Base-by-base conservation (phyloP, 2,888 invertebrate genomes). In the Chymomyza procnemis region DNA sequence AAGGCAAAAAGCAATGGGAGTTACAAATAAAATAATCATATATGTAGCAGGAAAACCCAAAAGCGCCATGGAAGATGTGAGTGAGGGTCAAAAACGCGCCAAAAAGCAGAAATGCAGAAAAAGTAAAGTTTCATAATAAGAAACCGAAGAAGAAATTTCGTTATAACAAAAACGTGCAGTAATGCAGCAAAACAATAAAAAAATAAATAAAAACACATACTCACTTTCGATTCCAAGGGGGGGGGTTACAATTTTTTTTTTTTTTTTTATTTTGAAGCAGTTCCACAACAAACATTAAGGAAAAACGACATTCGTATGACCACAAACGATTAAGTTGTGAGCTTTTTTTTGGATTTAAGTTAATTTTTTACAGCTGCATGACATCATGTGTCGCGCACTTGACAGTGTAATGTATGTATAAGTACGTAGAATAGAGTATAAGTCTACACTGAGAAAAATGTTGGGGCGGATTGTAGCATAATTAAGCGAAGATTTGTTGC, bases 21-120 rank as follows among this genome's bases (percentile, higher is more conserved):
- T 61, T 18, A 60, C 22, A 61, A 9, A 18, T n/a, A n/a, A 4
- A 0, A 47, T n/a, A 47, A 9, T 16, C 9, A 47, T 47, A 3
- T 12, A 61, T 56, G 41, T 21, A 46, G 12, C 58, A 56, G 71
- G 59, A 79, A 78, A 79, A 8, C 61, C 67, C 66, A 61, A 54
- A n/a, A 63, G 64, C 60, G 69, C 46, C 34, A 12, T 12, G 12
- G 34, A 61, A 41, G 34, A 61, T 67, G 65, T 80, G 74, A 70
- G 65, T 80, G 74, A 70, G 83, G 80, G 85, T 80, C 80, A 85
- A 65, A 65, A 75, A 71, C 67, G 69, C 62, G 79, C 69, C 66
- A 71, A 75, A 72, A 68, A 14, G 21, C 4, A 2, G 18, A 58
- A 67, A 65, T 58, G 34, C 34, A 41, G 34, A 41, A 18, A 50